A percentile compares a stretch with the other conserved stretches of the same genome.
These are phyloP conservation scores for Periophthalmodon schlosseri DNA, from an alignment of 2,113 vertebrate genomes.

Conservation along the genomic window DNA sequence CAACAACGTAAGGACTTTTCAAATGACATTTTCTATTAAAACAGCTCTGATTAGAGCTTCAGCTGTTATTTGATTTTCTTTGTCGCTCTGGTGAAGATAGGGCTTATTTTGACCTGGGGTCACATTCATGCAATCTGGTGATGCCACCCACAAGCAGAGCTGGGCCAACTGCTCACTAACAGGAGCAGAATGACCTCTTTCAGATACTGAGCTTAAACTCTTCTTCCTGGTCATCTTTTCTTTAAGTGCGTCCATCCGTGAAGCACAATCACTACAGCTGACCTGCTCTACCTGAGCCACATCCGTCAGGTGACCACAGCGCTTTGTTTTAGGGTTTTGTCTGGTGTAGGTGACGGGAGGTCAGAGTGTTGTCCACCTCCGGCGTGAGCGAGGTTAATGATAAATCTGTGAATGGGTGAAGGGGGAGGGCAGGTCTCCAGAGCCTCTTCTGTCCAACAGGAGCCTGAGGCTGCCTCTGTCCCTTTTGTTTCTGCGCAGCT, in stretches of 20 bases:
- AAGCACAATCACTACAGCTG: slow-evolving; percentile 33
- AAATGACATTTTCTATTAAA: background rate
- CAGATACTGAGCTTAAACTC: slow-evolving; percentile 29
- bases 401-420: slow-evolving; percentile 49
- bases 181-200: background rate
- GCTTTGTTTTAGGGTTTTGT: slow-evolving; percentile 55
- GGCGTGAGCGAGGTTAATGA: slow-evolving; percentile 52
- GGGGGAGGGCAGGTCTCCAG: slow-evolving; percentile 44
- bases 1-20: slow-evolving; percentile 60
- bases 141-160: slow-evolving; percentile 61
- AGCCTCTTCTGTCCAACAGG: slow-evolving; percentile 40
- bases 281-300: slow-evolving; percentile 55
- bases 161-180: slow-evolving; percentile 30
- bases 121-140: slow-evolving; percentile 70
- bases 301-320: slow-evolving; percentile 28
- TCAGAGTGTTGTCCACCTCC: slow-evolving; percentile 42
- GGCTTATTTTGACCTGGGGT: slow-evolving; percentile 53
- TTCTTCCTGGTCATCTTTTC: slow-evolving; percentile 18
- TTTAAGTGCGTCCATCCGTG: slow-evolving; percentile 45
- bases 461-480: slow-evolving; percentile 36
- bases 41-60: background rate
- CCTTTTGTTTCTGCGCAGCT: slow-evolving; percentile 35
- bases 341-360: slow-evolving; percentile 53
- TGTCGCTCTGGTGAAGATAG: slow-evolving; percentile 22
- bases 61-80: slow-evolving; percentile 11